Evolutionary conservation across 2,888 invertebrate species (phyloP).

Genomic region (Trichogramma dendrolimi): DNA sequence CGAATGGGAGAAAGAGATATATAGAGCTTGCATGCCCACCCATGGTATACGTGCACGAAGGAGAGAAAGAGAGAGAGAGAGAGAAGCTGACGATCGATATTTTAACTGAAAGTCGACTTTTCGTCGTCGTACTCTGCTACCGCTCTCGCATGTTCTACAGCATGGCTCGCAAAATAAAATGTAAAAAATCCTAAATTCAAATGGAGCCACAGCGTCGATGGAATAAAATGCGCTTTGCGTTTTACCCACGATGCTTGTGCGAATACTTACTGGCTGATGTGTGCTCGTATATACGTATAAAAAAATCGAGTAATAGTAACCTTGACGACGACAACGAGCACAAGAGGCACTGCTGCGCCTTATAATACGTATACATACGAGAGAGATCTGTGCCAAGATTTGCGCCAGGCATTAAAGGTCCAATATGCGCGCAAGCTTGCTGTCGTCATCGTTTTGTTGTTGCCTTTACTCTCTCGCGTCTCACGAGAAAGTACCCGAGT

Average conservation of each 20-base stretch:
- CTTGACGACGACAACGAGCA: slow-evolving; percentile 38
- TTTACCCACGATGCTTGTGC: not conserved
- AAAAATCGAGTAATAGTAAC: slow-evolving; percentile 50
- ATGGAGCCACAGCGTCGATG: too few species aligned
- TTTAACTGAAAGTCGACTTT: slow-evolving; percentile 37
- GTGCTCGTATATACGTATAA: slow-evolving; percentile 45
- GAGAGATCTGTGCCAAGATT: slow-evolving; percentile 47
- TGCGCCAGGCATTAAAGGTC: too few species aligned
- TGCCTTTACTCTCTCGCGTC: slow-evolving; percentile 20
- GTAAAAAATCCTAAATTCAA: too few species aligned
- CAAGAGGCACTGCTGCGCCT: not conserved
- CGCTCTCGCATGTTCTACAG: too few species aligned
- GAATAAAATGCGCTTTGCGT: not conserved
- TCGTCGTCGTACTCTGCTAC: slow-evolving; percentile 35
- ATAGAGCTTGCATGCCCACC: not conserved
- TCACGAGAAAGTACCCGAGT: slow-evolving; percentile 14
- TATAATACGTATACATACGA: slow-evolving; percentile 1
- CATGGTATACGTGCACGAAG: too few species aligned
- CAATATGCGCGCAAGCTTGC: too few species aligned
- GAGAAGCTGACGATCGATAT: slow-evolving; percentile 42
- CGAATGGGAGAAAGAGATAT: not conserved
- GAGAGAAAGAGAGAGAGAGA: slow-evolving; percentile 23
- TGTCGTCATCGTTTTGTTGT: too few species aligned
- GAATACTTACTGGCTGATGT: too few species aligned
- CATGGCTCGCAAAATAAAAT: too few species aligned